Base-by-base conservation (phyloP, 2,113 vertebrate genomes). In the Cyanoramphus novaezelandiae region DNA sequence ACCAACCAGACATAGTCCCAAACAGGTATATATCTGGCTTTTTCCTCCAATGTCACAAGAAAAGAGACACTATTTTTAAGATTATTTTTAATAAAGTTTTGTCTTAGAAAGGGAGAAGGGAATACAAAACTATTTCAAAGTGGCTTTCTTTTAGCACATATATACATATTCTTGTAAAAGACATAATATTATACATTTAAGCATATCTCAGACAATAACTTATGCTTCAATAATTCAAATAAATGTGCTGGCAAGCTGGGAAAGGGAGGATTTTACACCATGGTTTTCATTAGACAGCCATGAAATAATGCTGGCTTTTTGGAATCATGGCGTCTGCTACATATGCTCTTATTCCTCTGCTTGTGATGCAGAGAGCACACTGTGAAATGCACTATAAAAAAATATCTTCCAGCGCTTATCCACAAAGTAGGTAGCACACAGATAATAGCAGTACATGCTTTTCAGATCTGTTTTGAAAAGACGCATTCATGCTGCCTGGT, bases 201-300 rank as follows among this genome's bases (percentile, higher is more conserved):
- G 52, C 52, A 80, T 93, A 92, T 92, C 76, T 92, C 78, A 96
- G 83, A 91, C 63, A 90, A 92, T 91, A 91, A 96, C 94, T 94
- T 95, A 82, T 52, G 86, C 77, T 91, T 92, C 92, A 97, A 96
- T 93, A 79, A 87, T 57, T 97, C 82, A 96, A 94, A 96, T 86
- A 96, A 88, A 95, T 93, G 33, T 88, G 53, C 68, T 93, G n/a
- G 96, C 89, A 96, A 77, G 90, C 29, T 67, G 10, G 29, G 59
- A 96, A 86, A 80, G 86, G 95, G 37, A 93, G 68, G 81, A 85
- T 75, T 94, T 92, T 81, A 76, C 3, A 15, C 16, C 13, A 78
- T 27, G 10, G 5, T 91, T 79, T 95, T 90, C 68, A 90, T 82
- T 53, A 90, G 76, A 72, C 28, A 90, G 41, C 44, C 37, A 74